Conservation (phyloP, 1,140 invertebrate genomes). For the Leptoteleia sp. region DNA sequence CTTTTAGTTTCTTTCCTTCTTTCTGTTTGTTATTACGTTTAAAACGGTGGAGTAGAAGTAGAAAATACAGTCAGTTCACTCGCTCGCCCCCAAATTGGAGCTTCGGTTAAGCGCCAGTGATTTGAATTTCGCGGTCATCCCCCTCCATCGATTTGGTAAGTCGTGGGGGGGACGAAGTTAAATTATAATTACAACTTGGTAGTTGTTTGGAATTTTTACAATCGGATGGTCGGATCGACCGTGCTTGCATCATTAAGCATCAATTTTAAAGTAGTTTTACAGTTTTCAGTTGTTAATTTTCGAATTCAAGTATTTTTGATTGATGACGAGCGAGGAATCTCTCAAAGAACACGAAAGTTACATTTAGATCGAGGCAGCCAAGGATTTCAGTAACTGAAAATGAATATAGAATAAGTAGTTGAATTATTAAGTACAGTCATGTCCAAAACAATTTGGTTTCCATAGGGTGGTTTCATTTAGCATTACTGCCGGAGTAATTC, state of each 20-base stretch:
- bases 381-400: constrained; percentile 18
- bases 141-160: neutral
- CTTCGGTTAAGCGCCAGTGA: no score
- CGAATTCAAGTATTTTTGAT: neutral
- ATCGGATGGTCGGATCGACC: no score
- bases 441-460: no score
- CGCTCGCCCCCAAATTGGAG: constrained; percentile 11
- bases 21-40: no score
- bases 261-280: no score
- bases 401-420: no score
- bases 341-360: constrained; percentile 64
- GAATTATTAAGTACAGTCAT: no score
- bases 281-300: neutral
- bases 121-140: neutral
- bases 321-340: constrained; percentile 48
- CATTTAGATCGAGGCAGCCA: constrained; percentile 46
- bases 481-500: no score
- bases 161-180: neutral
- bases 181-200: neutral
- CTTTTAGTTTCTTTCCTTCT: no score
- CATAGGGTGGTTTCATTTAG: no score
- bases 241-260: no score
- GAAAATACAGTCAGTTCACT: constrained; percentile 53
- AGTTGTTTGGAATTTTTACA: no score
- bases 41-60: constrained; percentile 49